These are phyloP conservation scores for Chaenogobius annularis DNA, from an alignment of 2,113 vertebrate species.

Conservation along the genomic window DNA sequence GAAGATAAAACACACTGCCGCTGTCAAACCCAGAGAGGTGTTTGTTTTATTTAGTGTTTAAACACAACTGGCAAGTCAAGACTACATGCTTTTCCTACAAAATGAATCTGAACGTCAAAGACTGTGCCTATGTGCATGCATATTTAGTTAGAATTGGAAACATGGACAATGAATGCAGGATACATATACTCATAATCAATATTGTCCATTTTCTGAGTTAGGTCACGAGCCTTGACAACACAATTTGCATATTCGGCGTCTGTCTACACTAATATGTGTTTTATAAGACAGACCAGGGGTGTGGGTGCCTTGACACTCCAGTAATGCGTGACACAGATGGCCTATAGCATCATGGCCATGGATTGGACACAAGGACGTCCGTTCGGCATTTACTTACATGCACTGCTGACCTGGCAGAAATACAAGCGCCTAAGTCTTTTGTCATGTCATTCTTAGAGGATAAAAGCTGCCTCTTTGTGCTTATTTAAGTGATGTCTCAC, in stretches of 20 bases:
- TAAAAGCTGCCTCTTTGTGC: neutral
- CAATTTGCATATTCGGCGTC: neutral
- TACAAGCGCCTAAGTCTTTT: neutral
- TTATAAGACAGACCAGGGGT: conserved; percentile 14
- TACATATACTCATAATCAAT: neutral
- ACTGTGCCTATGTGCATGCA: neutral
- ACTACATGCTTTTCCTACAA: too few relatives aligned
- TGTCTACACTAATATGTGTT: neutral
- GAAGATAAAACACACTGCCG: too few relatives aligned
- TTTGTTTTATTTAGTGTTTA: too few relatives aligned
- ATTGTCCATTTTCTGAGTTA: neutral
- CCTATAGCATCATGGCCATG: conserved; percentile 34
- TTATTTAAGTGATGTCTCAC: too few relatives aligned
- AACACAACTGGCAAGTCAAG: too few relatives aligned
- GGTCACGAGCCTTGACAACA: neutral
- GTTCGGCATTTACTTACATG: neutral
- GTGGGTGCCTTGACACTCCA: conserved; percentile 23
- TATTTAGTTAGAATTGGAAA: neutral
- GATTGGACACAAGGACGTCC: conserved; percentile 13
- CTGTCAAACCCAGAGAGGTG: too few relatives aligned
- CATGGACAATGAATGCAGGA: neutral
- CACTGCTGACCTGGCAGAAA: neutral
- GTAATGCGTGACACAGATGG: conserved; percentile 46
- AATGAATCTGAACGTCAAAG: neutral
- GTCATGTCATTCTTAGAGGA: neutral